Evolutionary conservation across 2,888 invertebrate species (phyloP), one percentile per base, ranked within the genome.

Genomic region (Agrochola lychnidis): DNA sequence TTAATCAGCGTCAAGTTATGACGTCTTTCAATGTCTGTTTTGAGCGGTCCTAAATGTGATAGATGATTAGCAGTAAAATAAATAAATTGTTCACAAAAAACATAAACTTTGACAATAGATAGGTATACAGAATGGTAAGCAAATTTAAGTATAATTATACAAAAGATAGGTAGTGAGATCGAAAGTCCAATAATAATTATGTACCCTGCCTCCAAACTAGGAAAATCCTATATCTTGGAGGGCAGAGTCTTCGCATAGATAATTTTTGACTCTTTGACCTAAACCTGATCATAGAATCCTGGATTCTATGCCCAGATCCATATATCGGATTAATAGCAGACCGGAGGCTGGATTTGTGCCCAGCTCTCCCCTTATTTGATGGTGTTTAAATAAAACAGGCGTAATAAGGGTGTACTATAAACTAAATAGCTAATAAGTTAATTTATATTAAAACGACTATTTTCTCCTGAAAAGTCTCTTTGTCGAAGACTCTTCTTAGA

Each of bases 1-100:
- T 86, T 80, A 84, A 83, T 85, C 22, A 79, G 48, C 62, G 66
- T 73, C 68, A 70, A 75, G 70, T 83, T 79, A 76, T 75, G 53
- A 70, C n/a, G 53, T 30, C 5, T 57, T 63, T 76, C 6, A 30
- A 36, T 22, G 48, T 62, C n/a, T 16, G 14, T 71, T 64, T 57
- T 57, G 36, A 6, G 10, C 6, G 16, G 3, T 30, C 7, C 7
- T 25, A 6, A 25, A 10, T 10, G 12, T 25, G n/a, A 40, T 5
- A n/a, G 16, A 14, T 57, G 10, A 36, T 36, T 36, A 36, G 4
- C 36, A 36, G 36, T 36, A 36, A 3, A 36, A 4, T 36, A 36
- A 4, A 36, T 36, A 36, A 36, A 36, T 36, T 36, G 4, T 36
- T 36, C 36, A 36, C 36, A 36, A 36, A 36, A 36, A 36, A 36